These are phyloP conservation scores for Hypotaenidia philippensis DNA, from an alignment of 2,797 vertebrate species.

Conservation along the genomic window DNA sequence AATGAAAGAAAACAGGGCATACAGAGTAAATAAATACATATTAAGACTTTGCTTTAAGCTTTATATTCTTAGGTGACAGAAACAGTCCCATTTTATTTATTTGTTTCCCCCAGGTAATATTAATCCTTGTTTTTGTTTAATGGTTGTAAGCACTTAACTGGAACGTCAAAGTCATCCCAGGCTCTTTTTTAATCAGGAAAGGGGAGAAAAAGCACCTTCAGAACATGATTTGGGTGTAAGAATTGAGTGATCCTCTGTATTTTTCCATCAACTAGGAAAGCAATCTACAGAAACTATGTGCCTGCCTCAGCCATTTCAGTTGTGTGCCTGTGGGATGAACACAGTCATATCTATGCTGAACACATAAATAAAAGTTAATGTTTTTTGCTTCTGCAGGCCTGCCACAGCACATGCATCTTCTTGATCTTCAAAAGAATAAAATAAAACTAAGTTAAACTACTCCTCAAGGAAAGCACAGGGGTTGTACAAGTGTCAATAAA, in stretches of 20 bases:
- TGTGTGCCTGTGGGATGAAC: background rate
- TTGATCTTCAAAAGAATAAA: background rate
- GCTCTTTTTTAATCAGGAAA: background rate
- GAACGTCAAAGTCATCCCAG: background rate
- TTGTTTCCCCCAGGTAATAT: background rate
- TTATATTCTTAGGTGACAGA: background rate
- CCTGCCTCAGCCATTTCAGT: background rate
- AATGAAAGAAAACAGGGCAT: background rate
- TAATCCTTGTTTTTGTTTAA: background rate
- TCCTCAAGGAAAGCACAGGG: background rate
- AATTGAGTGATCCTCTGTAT: background rate
- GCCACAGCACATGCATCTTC: background rate
- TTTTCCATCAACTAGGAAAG: background rate
- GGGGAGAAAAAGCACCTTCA: background rate
- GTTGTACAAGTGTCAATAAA: background rate
- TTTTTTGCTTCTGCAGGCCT: background rate
- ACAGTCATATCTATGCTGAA: background rate
- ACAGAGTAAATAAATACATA: background rate
- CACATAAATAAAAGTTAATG: background rate
- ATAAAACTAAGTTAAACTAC: background rate
- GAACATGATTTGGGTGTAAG: background rate
- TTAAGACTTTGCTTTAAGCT: background rate
- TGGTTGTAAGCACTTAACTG: background rate
- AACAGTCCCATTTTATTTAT: background rate
- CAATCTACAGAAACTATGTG: background rate